Conservation (phyloP, 2,113 vertebrate species). For the Plecturocebus donacophilus region DNA sequence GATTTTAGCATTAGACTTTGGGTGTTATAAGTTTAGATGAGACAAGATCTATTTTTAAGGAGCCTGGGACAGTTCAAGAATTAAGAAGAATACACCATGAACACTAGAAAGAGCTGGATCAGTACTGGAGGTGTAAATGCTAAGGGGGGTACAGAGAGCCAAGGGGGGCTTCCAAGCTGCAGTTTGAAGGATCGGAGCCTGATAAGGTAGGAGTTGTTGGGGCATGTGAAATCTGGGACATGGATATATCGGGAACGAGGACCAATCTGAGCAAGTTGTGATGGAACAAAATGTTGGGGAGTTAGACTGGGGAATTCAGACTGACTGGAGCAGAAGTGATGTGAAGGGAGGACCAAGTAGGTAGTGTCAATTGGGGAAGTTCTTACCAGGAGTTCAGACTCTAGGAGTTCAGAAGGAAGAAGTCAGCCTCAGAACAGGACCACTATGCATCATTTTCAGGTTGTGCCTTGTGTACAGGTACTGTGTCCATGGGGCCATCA, state of each 20-base stretch:
- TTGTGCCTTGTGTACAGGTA: background rate
- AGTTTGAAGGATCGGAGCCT: background rate
- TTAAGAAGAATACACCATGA: background rate
- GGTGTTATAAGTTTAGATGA: background rate
- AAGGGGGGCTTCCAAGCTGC: accelerated
- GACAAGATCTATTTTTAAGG: conserved; percentile 23
- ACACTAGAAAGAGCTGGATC: background rate
- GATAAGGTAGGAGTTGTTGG: background rate
- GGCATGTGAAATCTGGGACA: background rate
- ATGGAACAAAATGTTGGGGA: background rate
- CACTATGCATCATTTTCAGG: background rate
- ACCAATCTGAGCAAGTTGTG: background rate
- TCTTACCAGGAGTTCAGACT: background rate
- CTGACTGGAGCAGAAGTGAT: background rate
- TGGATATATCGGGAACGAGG: background rate
- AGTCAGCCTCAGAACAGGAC: background rate
- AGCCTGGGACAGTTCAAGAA: background rate
- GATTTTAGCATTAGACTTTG: background rate
- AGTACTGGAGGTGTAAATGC: background rate
- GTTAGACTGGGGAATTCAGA: background rate
- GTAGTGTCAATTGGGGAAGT: background rate
- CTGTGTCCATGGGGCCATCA: background rate
- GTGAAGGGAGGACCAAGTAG: background rate
- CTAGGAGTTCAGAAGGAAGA: background rate
- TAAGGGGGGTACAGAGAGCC: background rate